Evolutionary conservation across 2,797 vertebrate species (phyloP).

Genomic region (Phoxinus dragarum): DNA sequence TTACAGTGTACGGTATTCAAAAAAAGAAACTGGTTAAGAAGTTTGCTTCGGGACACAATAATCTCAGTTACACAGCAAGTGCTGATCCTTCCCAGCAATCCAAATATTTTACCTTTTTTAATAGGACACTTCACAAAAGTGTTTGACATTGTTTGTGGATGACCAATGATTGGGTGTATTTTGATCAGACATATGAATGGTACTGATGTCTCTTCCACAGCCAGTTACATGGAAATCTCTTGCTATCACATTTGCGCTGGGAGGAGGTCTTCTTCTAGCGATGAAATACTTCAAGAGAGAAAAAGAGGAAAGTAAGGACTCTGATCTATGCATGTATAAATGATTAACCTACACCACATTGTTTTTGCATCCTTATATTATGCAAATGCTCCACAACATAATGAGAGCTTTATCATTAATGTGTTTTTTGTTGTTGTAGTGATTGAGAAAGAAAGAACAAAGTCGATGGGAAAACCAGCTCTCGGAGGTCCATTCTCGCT

Average conservation of each 20-base stretch:
- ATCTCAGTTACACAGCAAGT: background rate
- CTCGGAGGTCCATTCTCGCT: slow-evolving; percentile 94
- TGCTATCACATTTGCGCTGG: slow-evolving; percentile 84
- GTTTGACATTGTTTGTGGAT: background rate
- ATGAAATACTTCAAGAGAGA: slow-evolving; percentile 91
- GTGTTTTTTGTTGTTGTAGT: slow-evolving; percentile 68
- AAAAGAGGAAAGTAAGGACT: slow-evolving; percentile 86
- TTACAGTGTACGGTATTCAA: no score
- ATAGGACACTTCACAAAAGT: background rate
- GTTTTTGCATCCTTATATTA: background rate
- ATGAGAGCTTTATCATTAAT: background rate
- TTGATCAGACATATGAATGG: background rate
- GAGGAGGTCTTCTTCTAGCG: slow-evolving; percentile 82
- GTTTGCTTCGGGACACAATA: background rate
- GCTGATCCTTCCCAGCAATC: background rate
- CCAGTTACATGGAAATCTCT: slow-evolving; percentile 95
- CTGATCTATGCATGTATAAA: background rate
- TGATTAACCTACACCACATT: background rate
- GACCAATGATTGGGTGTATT: background rate
- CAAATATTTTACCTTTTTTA: background rate
- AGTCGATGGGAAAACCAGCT: slow-evolving; percentile 85
- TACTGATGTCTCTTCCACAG: slow-evolving; percentile 71
- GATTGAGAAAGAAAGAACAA: slow-evolving; percentile 85
- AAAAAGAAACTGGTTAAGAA: no score
- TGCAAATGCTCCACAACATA: background rate